Percentiles rank a stretch among this genome's conserved stretches.
These are phyloP conservation scores for Carassius carassius DNA, from an alignment of 2,113 vertebrate species.

Conservation along the genomic window DNA sequence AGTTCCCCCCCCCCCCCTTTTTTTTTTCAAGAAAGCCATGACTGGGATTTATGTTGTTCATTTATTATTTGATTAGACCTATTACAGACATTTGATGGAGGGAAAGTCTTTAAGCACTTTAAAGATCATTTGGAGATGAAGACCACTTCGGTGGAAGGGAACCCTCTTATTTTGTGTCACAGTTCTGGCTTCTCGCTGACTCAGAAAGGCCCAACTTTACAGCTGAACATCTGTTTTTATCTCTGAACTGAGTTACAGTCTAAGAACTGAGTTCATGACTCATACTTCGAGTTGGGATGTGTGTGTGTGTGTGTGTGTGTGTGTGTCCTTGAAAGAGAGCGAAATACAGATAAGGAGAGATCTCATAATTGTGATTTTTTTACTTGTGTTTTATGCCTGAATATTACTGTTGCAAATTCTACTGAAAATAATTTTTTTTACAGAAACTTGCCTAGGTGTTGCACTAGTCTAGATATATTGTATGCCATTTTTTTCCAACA, in stretches of 20 bases:
- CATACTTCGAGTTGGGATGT: conserved; percentile 37
- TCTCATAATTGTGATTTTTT: not conserved
- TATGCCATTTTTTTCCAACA: not conserved
- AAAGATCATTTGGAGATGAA: conserved; percentile 54
- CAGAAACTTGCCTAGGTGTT: no score
- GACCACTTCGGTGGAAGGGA: conserved; percentile 53
- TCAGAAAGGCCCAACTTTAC: conserved; percentile 69
- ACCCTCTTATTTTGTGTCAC: conserved; percentile 65
- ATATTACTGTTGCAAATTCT: no score
- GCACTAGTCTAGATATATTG: not conserved
- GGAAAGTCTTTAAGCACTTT: conserved; percentile 60
- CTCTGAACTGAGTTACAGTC: conserved; percentile 49
- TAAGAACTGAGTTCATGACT: conserved; percentile 57
- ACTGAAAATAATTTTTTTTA: no score
- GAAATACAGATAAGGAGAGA: not conserved
- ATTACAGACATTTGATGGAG: conserved; percentile 63
- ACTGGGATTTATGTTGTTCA: conserved; percentile 63
- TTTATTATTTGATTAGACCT: conserved; percentile 57
- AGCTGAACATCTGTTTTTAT: conserved; percentile 38
- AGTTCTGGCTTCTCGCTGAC: conserved; percentile 67
- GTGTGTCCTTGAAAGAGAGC: not conserved
- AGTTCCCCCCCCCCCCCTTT: no score
- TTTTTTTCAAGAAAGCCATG: conserved; percentile 33
- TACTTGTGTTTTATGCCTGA: not conserved
- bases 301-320: conserved; percentile 2